Evolutionary conservation across 2,113 vertebrate genomes (phyloP).

Genomic region (Melanerpes aurifrons): DNA sequence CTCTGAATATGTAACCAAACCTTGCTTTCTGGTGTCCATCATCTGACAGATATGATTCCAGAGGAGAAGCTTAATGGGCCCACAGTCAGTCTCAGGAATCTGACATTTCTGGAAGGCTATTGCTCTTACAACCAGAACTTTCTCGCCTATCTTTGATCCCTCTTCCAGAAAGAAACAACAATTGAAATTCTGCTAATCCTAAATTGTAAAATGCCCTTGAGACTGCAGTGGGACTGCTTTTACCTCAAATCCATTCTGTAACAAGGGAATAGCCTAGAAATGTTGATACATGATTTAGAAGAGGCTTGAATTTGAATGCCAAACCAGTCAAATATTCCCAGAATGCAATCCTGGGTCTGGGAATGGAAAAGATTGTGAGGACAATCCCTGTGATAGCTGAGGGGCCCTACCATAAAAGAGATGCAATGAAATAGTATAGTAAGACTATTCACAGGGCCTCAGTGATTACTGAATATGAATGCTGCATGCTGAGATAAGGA

Average conservation of each 20-base stretch:
- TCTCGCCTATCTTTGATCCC: background rate
- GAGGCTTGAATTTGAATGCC: background rate
- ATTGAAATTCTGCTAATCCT: background rate
- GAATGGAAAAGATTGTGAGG: background rate
- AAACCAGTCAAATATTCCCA: background rate
- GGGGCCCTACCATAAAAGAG: background rate
- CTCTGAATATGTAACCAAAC: constrained; percentile 32
- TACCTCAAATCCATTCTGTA: background rate
- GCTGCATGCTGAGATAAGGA: background rate
- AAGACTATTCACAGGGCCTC: background rate
- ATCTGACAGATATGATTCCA: constrained; percentile 33
- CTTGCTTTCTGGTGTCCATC: constrained; percentile 37
- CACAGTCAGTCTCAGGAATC: constrained; percentile 24
- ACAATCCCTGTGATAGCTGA: background rate
- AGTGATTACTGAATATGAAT: background rate
- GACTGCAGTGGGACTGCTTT: background rate
- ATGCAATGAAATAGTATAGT: accelerated
- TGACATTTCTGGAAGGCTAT: constrained; percentile 29
- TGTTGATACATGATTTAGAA: background rate
- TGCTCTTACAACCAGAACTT: background rate
- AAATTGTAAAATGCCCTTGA: background rate
- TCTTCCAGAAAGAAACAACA: background rate
- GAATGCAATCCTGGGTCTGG: background rate
- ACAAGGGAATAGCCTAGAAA: background rate
- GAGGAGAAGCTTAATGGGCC: constrained; percentile 31